Base-by-base conservation (phyloP, 2,888 invertebrate species). In the Ennomos quercinarius region DNA sequence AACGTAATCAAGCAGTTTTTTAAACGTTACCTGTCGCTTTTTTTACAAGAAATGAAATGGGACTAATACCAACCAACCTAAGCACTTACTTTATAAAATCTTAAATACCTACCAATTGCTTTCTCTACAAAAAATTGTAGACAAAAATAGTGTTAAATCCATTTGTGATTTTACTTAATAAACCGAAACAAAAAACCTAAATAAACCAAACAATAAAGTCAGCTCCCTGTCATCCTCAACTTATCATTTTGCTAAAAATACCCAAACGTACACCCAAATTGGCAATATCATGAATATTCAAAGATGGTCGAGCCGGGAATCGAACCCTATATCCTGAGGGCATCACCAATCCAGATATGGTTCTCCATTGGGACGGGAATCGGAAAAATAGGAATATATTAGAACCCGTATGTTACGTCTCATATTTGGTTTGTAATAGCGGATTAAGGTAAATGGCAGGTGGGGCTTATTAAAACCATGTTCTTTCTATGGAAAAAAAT, bases 281-380 rank as follows among this genome's bases (percentile, higher is more conserved):
- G 60, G 57, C 57, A 57, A 65, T 67, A 63, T 55, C 64, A 63
- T 67, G 58, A 64, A 62, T 62, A 63, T 65, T 56, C 62, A 65
- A 57, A 45, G 57, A 47, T 47, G 41, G 50, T 52, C 55, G 34
- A 39, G 42, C 43, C 59, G 50, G 55, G 62, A 63, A 60, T 58
- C 62, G 58, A 66, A 67, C 63, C 41, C 58, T 61, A 63, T 64
- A 68, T 62, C 66, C 66, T 52, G 34, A 12, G 60, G 61, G 59
- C 56, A 57, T 61, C 39, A 51, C 47, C 39, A 44, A 49, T 39
- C 27, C 34, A 53, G 52, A 50, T 46, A 45, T 11, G 42, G 51
- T 10, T 9, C 51, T 43, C 43, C 41, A 40, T 9, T 35, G 48
- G 53, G 39, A 57, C 56, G 36, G 40, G 46, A 48, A 39, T 38